Evolutionary conservation across 2,113 vertebrate genomes (phyloP).

Genomic region (Xyrauchen texanus): DNA sequence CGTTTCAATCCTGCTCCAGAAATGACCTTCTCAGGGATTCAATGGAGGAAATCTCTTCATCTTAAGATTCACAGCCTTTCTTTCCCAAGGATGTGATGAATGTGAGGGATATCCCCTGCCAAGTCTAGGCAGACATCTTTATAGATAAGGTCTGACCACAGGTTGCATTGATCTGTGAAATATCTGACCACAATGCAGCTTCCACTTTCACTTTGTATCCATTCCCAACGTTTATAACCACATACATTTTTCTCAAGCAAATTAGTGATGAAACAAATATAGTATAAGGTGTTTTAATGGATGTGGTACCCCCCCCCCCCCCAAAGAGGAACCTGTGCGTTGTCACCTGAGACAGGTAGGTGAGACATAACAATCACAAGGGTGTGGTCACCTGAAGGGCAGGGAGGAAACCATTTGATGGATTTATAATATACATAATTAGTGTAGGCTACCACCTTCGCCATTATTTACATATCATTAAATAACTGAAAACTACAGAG

Average conservation of each 20-base stretch:
- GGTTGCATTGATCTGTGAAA: slow-evolving; percentile 7
- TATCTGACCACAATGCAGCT: not conserved
- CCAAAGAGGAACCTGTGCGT: not conserved
- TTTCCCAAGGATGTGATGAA: slow-evolving; percentile 1
- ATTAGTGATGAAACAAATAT: not conserved
- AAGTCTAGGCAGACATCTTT: not conserved
- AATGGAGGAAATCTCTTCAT: not conserved
- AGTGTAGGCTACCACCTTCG: not conserved
- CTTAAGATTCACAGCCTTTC: slow-evolving; percentile 18
- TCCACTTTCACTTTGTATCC: slow-evolving; percentile 7
- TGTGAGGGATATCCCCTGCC: slow-evolving; percentile 9
- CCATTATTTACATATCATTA: not conserved
- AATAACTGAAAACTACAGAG: not conserved
- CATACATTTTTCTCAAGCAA: not conserved
- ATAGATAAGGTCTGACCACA: not conserved
- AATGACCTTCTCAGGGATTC: not conserved
- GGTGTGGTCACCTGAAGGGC: slow-evolving; percentile 40
- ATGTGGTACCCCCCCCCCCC: not conserved
- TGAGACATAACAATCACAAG: slow-evolving; percentile 6
- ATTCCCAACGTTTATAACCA: not conserved
- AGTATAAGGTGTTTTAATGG: not conserved
- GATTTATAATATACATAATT: not conserved
- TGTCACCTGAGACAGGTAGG: slow-evolving; percentile 48
- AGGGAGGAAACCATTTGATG: slow-evolving; percentile 9
- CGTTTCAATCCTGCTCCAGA: slow-evolving; percentile 6